Percentiles rank a stretch among this genome's conserved stretches.
Evolutionary conservation across 2,888 invertebrate species (phyloP).

Genomic region (Caenorhabditis sp.): DNA sequence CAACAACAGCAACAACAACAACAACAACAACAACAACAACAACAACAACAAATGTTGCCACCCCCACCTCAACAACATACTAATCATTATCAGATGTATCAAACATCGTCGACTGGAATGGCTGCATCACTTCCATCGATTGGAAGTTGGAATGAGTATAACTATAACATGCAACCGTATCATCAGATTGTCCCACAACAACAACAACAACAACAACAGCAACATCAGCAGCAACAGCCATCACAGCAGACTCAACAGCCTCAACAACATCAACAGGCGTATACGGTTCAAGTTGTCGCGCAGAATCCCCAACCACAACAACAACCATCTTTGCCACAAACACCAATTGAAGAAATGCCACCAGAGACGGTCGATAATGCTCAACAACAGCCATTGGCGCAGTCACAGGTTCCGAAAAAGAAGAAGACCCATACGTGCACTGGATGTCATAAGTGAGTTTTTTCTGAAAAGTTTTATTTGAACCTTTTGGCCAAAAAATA

Average conservation of each 20-base stretch:
- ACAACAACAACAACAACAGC: constrained; percentile 1
- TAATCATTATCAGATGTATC: not conserved
- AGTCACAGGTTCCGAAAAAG: not conserved
- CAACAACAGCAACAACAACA: not conserved
- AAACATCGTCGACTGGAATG: constrained; percentile 5
- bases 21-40: not conserved
- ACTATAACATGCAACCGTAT: not conserved
- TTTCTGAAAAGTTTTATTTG: too few species aligned
- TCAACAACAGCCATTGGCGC: not conserved
- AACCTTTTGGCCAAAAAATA: too few species aligned
- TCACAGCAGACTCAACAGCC: not conserved
- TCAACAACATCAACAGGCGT: not conserved
- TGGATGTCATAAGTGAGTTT: constrained; percentile 14
- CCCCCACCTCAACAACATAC: not conserved
- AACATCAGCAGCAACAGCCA: not conserved
- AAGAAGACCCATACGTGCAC: constrained; percentile 17
- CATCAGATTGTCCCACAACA: constrained; percentile 1
- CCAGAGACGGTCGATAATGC: not conserved
- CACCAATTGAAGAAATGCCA: not conserved
- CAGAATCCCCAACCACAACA: not conserved
- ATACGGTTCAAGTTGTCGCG: not conserved
- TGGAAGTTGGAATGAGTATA: constrained; percentile 3
- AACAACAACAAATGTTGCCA: constrained; percentile 9
- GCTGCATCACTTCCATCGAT: constrained; percentile 9
- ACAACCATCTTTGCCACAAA: constrained; percentile 3